Conservation (phyloP, 2,888 invertebrate species). For the Xestia rhomboidea region DNA sequence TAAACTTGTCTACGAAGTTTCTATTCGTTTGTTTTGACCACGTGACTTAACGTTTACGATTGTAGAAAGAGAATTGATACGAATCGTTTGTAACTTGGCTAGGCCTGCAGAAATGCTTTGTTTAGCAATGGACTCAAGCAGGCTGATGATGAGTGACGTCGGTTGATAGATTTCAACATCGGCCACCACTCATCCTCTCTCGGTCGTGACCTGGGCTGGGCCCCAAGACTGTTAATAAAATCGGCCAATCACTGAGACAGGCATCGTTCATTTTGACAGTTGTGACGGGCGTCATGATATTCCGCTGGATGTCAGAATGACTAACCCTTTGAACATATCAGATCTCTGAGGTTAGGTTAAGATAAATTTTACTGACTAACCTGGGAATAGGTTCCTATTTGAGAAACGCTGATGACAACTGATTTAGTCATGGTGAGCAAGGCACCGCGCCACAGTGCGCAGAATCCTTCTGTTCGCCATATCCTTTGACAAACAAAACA, state of each 20-base stretch:
- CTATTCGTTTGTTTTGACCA: no score
- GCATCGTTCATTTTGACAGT: not conserved
- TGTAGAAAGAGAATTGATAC: no score
- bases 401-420: conserved; percentile 98
- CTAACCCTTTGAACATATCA: not conserved
- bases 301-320: not conserved
- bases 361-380: conserved; percentile 69
- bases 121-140: not conserved
- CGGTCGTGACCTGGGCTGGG: not conserved
- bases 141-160: not conserved
- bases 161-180: not conserved
- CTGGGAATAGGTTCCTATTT: conserved; percentile 98
- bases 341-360: not conserved
- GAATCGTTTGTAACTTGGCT: no score
- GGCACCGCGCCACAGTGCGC: conserved; percentile 96
- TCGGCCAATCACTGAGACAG: not conserved
- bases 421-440: conserved; percentile 95
- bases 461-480: conserved; percentile 88
- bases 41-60: no score
- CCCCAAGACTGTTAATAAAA: not conserved
- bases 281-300: not conserved
- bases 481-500: conserved; percentile 67
- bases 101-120: no score
- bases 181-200: not conserved
- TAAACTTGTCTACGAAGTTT: no score